Percentiles rank a stretch among this genome's conserved stretches.
Conservation (phyloP, 2,797 vertebrate genomes). For the Amblyraja radiata region DNA sequence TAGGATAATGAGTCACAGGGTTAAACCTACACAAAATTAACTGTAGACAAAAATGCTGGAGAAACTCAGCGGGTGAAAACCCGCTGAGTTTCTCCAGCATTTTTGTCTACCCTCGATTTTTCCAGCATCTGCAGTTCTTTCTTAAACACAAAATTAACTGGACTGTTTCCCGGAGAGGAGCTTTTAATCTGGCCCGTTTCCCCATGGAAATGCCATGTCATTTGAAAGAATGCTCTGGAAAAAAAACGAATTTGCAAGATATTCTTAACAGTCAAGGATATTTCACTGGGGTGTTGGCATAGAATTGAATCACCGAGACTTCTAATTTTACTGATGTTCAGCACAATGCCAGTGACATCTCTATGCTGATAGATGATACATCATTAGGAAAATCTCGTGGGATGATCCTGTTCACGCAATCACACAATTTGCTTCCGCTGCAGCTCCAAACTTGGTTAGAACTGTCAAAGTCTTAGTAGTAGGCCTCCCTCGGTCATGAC, state of each 20-base stretch:
- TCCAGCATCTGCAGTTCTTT: too few relatives aligned
- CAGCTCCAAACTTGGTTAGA: too few relatives aligned
- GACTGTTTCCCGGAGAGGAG: background rate
- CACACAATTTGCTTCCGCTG: too few relatives aligned
- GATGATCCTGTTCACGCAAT: too few relatives aligned
- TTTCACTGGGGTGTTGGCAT: background rate
- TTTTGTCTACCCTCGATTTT: too few relatives aligned
- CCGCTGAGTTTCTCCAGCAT: too few relatives aligned
- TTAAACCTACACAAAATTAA: background rate
- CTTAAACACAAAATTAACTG: background rate
- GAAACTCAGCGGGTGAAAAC: too few relatives aligned
- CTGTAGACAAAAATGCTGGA: too few relatives aligned
- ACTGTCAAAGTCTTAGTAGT: too few relatives aligned
- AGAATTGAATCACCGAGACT: background rate
- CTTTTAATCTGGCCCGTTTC: background rate
- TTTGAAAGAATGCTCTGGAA: background rate
- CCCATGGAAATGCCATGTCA: background rate
- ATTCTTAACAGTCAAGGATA: background rate
- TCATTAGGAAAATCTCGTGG: too few relatives aligned
- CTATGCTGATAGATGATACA: background rate
- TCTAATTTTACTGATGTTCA: background rate
- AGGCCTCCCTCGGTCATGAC: too few relatives aligned
- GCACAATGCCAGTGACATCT: background rate
- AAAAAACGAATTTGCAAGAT: background rate
- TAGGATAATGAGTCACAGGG: background rate